Base-by-base conservation (phyloP, 2,888 invertebrate genomes). In the Euzophera pinguis region DNA sequence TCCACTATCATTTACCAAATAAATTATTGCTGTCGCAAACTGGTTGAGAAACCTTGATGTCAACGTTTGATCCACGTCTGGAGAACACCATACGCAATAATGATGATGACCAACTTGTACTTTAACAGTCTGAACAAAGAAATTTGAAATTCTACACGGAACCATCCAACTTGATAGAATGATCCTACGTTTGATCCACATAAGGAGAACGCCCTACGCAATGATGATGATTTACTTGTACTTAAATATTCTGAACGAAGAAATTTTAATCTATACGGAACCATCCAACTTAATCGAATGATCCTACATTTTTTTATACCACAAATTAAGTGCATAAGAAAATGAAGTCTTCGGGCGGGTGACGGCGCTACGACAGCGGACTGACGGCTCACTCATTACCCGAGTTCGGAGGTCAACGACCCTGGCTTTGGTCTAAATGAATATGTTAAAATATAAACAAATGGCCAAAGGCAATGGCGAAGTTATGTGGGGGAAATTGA, bases 261-360 rank as follows among this genome's bases (percentile, higher is more conserved):
- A 43, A 43, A 43, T 27, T 8, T 3, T 12, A 12, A 37, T 37
- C 35, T 37, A 10, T 32, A 50, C 50, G 32, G 50, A 50, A 50
- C 50, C 41, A 39, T 29, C 3, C 10, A 7, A 42, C 14, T 17
- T 9, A 39, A 13, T 42, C 32, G 27, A 16, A 22, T 35, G 56
- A 47, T 47, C 60, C 59, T 52, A 58, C 22, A 47, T 42, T 57
- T 58, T 62, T 68, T 75, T 74, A 74, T 71, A 74, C 73, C 72
- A 72, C 76, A 75, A 81, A 79, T 80, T 79, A 81, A 80, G 77
- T 76, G 79, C 73, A 71, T 67, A 62, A 74, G 75, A 75, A 83
- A 85, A 87, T 88, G 84, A 86, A 84, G 84, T 85, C 75, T 71
- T 85, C 82, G 51, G 57, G 63, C 62, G 68, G 67, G 67, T 77